Evolutionary conservation across 1,140 invertebrate species (phyloP).

Genomic region (Wasmannia auropunctata): DNA sequence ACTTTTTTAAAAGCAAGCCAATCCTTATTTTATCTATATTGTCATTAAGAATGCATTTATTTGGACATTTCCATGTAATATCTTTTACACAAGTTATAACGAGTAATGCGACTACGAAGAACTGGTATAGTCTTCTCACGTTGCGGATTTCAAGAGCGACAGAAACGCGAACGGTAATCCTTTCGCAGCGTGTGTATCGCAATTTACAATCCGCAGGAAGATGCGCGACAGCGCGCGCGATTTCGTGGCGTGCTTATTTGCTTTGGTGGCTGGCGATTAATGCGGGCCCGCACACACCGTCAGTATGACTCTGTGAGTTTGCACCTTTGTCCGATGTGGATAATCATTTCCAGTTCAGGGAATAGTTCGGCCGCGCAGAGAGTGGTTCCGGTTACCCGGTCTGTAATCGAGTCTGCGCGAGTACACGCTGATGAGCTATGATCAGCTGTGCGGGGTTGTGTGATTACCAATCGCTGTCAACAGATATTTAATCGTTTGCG

Average conservation of each 20-base stretch:
- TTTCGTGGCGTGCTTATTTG: constrained; percentile 42
- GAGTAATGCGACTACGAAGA: background rate
- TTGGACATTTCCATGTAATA: background rate
- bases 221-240: constrained; percentile 36
- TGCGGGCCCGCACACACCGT: constrained; percentile 41
- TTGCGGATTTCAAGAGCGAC: background rate
- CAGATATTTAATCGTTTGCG: constrained; percentile 65
- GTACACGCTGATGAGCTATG: constrained; percentile 46
- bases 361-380: background rate
- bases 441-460: constrained; percentile 45
- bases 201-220: constrained; percentile 45
- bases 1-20: background rate
- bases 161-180: background rate
- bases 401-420: constrained; percentile 53
- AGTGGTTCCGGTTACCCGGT: constrained; percentile 51
- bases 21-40: background rate
- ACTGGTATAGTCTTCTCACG: background rate
- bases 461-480: constrained; percentile 58
- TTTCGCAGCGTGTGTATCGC: background rate
- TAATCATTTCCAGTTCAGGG: constrained; percentile 66
- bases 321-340: constrained; percentile 63
- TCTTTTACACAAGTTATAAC: background rate
- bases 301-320: constrained; percentile 57
- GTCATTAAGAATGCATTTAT: background rate
- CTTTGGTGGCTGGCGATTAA: constrained; percentile 38